Evolutionary conservation across 2,888 invertebrate genomes (phyloP), one percentile per base, ranked within the genome.

Genomic region (Leptopilina drosophilae): DNA sequence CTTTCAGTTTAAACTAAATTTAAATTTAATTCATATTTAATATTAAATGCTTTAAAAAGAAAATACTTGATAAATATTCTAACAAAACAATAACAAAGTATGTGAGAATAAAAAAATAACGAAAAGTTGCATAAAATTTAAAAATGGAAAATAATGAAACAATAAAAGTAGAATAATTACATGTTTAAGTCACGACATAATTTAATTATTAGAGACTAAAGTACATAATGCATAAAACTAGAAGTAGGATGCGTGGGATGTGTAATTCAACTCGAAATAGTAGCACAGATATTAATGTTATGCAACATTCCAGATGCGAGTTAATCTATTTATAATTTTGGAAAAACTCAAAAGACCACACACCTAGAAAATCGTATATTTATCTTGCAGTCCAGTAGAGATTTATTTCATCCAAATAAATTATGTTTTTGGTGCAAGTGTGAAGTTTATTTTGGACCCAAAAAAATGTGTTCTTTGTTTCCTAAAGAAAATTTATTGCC

Each of bases 281-380:
- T 49, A 49, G 12, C 49, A 9, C 49, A 49, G 62, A 62, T 20
- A 62, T 20, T 62, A 15, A 62, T 62, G 62, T 62, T 62, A 62
- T n/a, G 62, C 20, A 62, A 62, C 62, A 62, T 62, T 62, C 62
- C 62, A 62, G 15, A n/a, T 62, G 62, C 9, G 62, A 62, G 15
- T 62, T 62, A 3, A 20, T 62, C 62, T 62, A 62, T 20, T 62
- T 62, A 20, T 62, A 62, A 59, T 20, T 62, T 62, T 62, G 6
- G 62, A 62, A 62, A n/a, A 15, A 59, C 33, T 33, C 33, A 2
- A 33, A 33, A 5, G 33, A 33, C 4, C 33, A 33, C 33, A 33
- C 33, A 33, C 33, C 33, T 33, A 33, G 33, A 33, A 33, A 33
- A 4, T 33, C 5, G 5, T 33, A 33, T 33, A 33, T 33, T 33